Percentiles rank a stretch among this genome's conserved stretches.
phyloP scores from a whole-genome alignment of 2,888 invertebrate species.

The Criorhina ranunculi region DNA sequence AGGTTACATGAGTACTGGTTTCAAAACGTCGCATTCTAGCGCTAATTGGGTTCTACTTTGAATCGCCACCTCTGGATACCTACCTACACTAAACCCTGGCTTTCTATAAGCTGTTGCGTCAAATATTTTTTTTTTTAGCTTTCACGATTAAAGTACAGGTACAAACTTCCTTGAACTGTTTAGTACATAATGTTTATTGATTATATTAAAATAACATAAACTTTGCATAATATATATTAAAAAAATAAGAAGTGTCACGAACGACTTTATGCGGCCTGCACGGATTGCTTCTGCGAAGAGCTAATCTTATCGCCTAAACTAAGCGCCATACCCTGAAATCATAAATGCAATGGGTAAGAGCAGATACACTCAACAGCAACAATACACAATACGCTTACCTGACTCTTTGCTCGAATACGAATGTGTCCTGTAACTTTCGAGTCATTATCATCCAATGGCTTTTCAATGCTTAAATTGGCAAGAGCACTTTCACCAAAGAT shows the following conservation, averaged over 20 bases:
- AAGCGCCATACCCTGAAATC: slow-evolving; percentile 96
- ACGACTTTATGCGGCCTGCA: slow-evolving; percentile 82
- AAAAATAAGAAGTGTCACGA: slow-evolving; percentile 37
- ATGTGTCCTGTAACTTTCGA: slow-evolving; percentile 98
- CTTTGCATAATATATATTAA: slow-evolving; percentile 64
- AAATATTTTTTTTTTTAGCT: no score
- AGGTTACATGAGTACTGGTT: no score
- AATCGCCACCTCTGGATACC: no score
- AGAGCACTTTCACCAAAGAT: slow-evolving; percentile 99
- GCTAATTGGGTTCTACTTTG: no score
- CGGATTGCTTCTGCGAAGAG: slow-evolving; percentile 91
- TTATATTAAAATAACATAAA: slow-evolving; percentile 71
- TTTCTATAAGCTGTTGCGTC: no score
- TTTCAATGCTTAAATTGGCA: slow-evolving; percentile 99
- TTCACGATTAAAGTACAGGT: no score
- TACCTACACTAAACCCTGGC: no score
- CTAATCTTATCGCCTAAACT: slow-evolving; percentile 99
- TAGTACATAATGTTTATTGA: slow-evolving; percentile 60
- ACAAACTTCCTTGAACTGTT: slow-evolving; percentile 18
- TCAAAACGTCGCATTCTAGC: no score
- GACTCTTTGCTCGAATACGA: slow-evolving; percentile 98
- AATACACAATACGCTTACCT: slow-evolving; percentile 90
- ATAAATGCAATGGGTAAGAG: slow-evolving; percentile 23
- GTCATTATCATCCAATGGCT: slow-evolving; percentile 93
- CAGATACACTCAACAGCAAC: neutral